Base-by-base conservation (phyloP, 1,140 invertebrate species). In the Cyclina sinensis region DNA sequence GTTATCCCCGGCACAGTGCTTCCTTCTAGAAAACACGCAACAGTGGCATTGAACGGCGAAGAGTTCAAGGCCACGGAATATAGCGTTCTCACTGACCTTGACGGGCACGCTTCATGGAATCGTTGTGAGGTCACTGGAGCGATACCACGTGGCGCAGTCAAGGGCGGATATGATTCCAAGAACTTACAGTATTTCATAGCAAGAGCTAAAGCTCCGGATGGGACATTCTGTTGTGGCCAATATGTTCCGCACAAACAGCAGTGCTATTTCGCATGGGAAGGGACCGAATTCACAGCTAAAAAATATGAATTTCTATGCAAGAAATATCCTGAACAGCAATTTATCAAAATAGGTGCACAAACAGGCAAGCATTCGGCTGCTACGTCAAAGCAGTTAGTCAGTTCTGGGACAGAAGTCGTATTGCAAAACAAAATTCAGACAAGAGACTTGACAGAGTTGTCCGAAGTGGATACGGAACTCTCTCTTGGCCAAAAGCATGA, bases 261-360 rank as follows among this genome's bases (percentile, higher is more conserved):
- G 68, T 84, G 82, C n/a, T 73, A 39, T 24, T 84, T 70, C 30
- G 82, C 82, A 4, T 84, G 62, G 43, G 65, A 84, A 27, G 82
- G 68, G 16, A 70, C 1, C 4, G 82, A 73, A 54, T 84, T 48
- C 32, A 54, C 39, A 30, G 18, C 65, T 21, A 73, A 32, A 27
- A 46, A 74, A 9, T 48, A 74, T 84, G 59, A 84, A 35, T 54
- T 84, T 18, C 68, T 84, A 0, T 84, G 65, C 27, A 51, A 78
- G 32, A 78, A 54, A 2, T 18, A 54, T 62, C 14, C 57, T n/a
- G n/a, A 62, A 62, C 57, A 62, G 14, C n/a, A 62, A 5, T 62
- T 62, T 27, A 27, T 18, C 24, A 62, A 62, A 27, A 4, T 27
- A 27, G 24, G 43, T 14, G 14, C 5, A 7, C 43, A 14, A 43